phyloP scores from a whole-genome alignment of 2,888 invertebrate species.

The Mongoloraphidia duomilia region DNA sequence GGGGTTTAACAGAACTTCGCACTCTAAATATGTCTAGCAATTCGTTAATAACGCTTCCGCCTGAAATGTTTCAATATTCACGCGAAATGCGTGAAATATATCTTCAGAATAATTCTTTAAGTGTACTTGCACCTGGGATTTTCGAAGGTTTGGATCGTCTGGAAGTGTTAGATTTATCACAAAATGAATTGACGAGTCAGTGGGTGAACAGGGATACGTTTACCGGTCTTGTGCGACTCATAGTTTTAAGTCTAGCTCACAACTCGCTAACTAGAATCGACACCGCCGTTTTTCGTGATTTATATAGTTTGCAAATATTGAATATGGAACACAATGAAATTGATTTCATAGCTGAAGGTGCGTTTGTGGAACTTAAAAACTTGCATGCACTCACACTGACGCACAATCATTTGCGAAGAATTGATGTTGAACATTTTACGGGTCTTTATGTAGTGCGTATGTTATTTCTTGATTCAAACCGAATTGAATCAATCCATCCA shows the following conservation, averaged over 20 bases:
- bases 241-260: slow-evolving; percentile 58
- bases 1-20: slow-evolving; percentile 51
- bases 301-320: slow-evolving; percentile 59
- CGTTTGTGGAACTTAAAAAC: slow-evolving; percentile 61
- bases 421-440: slow-evolving; percentile 54
- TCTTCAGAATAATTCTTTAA: slow-evolving; percentile 62
- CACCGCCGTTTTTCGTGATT: slow-evolving; percentile 54
- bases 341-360: slow-evolving; percentile 52
- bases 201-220: slow-evolving; percentile 69
- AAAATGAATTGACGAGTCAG: slow-evolving; percentile 59
- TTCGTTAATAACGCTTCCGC: slow-evolving; percentile 58
- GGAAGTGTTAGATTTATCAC: slow-evolving; percentile 56
- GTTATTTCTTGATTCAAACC: slow-evolving; percentile 59
- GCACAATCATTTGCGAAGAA: slow-evolving; percentile 51
- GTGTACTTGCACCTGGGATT: slow-evolving; percentile 58
- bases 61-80: slow-evolving; percentile 57
- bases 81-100: slow-evolving; percentile 56
- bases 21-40: slow-evolving; percentile 69
- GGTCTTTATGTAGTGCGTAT: slow-evolving; percentile 61
- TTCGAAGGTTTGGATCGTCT: slow-evolving; percentile 59
- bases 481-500: slow-evolving; percentile 50
- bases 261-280: slow-evolving; percentile 61
- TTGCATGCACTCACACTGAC: slow-evolving; percentile 61
- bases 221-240: slow-evolving; percentile 54
- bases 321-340: slow-evolving; percentile 59